Percentiles rank a stretch among this genome's conserved stretches.
Evolutionary conservation across 2,797 vertebrate species (phyloP).

Genomic region (Spondyliosoma cantharus): DNA sequence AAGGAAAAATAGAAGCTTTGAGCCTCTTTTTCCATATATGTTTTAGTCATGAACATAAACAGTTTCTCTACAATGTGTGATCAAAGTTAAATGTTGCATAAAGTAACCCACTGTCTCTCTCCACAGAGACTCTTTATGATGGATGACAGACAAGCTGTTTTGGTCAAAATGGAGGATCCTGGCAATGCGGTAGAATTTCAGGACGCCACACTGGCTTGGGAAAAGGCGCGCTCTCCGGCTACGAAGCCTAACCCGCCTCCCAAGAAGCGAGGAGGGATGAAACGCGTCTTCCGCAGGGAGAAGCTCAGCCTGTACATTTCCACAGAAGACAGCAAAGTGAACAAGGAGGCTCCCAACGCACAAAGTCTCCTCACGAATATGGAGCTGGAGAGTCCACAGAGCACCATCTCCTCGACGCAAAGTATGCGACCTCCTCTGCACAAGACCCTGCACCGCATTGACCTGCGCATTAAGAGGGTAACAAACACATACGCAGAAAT

Average conservation of each 20-base stretch:
- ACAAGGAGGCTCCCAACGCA: conserved; percentile 72
- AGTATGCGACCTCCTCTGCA: conserved; percentile 84
- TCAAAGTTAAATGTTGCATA: background rate
- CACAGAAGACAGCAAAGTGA: conserved; percentile 78
- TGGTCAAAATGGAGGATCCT: conserved; percentile 78
- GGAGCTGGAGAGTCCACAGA: conserved; percentile 88
- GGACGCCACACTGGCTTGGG: conserved; percentile 86
- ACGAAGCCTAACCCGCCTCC: conserved; percentile 39
- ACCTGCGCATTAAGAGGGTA: conserved; percentile 83
- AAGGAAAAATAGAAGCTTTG: background rate
- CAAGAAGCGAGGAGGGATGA: conserved; percentile 78
- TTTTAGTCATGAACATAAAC: background rate
- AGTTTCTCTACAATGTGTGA: background rate
- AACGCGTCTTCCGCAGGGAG: conserved; percentile 79
- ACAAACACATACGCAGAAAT: background rate
- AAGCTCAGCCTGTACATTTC: conserved; percentile 83
- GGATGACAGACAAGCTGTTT: conserved; percentile 82
- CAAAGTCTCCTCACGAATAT: conserved; percentile 85
- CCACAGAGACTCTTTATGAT: conserved; percentile 86
- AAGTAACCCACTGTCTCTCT: conserved; percentile 2
- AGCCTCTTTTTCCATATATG: background rate
- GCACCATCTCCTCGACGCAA: conserved; percentile 85
- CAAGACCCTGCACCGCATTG: conserved; percentile 84
- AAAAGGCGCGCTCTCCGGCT: conserved; percentile 69
- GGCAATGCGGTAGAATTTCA: conserved; percentile 83